Percentiles rank a stretch among this genome's conserved stretches.
Evolutionary conservation across 2,113 vertebrate species (phyloP).

Genomic region (Neomonachus schauinslandi): DNA sequence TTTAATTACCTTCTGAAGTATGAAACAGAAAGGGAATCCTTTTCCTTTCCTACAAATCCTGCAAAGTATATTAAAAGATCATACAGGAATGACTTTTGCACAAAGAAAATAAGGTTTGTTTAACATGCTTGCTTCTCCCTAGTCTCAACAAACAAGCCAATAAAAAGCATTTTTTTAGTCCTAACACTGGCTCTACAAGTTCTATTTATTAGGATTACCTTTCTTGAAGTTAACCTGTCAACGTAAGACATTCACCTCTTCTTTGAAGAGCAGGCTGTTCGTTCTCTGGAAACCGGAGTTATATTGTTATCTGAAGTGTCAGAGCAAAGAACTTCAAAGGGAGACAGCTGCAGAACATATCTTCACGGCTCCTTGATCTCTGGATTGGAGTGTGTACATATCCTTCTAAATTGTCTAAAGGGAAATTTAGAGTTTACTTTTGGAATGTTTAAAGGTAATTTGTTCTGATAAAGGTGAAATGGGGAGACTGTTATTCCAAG

Average conservation of each 20-base stretch:
- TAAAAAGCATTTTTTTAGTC: neutral
- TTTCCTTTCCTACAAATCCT: neutral
- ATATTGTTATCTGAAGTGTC: constrained; percentile 63
- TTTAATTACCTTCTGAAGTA: neutral
- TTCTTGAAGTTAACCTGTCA: constrained; percentile 69
- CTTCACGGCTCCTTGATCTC: constrained; percentile 64
- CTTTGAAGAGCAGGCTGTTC: constrained; percentile 22
- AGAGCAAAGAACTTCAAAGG: constrained; percentile 60
- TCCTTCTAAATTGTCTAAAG: constrained; percentile 43
- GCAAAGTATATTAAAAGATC: neutral
- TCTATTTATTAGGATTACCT: constrained; percentile 58
- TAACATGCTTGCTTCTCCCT: neutral
- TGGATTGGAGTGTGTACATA: neutral
- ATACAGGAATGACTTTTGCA: neutral
- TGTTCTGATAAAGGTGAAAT: constrained; percentile 68
- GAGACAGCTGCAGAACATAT: constrained; percentile 33
- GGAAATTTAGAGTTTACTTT: constrained; percentile 58
- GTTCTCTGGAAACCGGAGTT: constrained; percentile 31
- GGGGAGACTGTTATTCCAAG: neutral
- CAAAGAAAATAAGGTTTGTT: neutral
- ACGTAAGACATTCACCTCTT: neutral
- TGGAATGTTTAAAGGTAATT: constrained; percentile 58
- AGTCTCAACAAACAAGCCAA: neutral
- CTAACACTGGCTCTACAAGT: neutral
- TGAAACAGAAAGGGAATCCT: constrained; percentile 5